A percentile compares a stretch with the other conserved stretches of the same genome.
These are phyloP conservation scores for Agriopis leucophaearia DNA, from an alignment of 2,888 invertebrate species.

Conservation along the genomic window DNA sequence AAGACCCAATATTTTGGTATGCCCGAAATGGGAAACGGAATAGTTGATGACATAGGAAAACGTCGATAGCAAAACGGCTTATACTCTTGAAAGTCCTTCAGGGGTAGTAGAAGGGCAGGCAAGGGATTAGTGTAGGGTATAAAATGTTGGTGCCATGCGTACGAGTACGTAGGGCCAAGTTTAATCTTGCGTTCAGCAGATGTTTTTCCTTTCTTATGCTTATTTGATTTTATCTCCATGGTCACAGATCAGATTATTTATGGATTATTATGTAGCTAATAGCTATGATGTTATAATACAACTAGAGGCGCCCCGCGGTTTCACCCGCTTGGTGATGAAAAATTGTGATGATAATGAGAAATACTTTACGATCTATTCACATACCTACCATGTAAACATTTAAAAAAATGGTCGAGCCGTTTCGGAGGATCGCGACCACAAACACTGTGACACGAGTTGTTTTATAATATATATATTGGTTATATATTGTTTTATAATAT, in stretches of 20 bases:
- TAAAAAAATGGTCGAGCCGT: no score
- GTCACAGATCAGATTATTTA: not conserved
- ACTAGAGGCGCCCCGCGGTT: no score
- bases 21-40: slow-evolving; percentile 3
- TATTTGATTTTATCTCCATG: not conserved
- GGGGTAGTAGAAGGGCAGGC: slow-evolving; percentile 10
- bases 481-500: no score
- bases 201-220: not conserved
- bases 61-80: slow-evolving; percentile 1
- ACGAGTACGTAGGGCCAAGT: not conserved
- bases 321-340: no score
- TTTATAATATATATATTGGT: no score
- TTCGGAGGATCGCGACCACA: no score
- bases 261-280: not conserved
- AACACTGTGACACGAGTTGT: no score
- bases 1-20: slow-evolving; percentile 3
- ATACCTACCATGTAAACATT: no score
- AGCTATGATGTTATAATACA: no score
- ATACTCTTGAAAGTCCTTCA: slow-evolving; percentile 4
- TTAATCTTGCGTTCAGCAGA: not conserved
- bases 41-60: slow-evolving; percentile 8
- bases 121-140: slow-evolving; percentile 10
- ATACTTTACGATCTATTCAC: no score
- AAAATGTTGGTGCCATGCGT: slow-evolving; percentile 3
- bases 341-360: no score